A percentile compares a stretch with the other conserved stretches of the same genome.
These are phyloP conservation scores for Podiceps cristatus DNA, from an alignment of 2,113 vertebrate genomes.

Conservation along the genomic window DNA sequence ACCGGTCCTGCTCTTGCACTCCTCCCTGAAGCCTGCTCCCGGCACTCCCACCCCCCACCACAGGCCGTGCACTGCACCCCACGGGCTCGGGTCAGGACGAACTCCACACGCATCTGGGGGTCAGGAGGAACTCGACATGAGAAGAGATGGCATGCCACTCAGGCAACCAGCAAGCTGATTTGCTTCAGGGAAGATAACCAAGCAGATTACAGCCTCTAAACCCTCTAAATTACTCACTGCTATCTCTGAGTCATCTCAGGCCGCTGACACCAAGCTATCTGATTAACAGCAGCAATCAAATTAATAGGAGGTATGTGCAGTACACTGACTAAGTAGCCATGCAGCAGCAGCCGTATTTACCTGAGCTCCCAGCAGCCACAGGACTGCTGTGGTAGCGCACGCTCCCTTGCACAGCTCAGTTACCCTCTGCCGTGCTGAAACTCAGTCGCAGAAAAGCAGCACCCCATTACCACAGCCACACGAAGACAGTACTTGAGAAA, in stretches of 20 bases:
- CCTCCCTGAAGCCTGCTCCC: background rate
- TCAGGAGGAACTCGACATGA: background rate
- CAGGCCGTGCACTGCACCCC: rapidly evolving
- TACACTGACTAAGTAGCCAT: rapidly evolving
- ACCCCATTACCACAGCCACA: rapidly evolving
- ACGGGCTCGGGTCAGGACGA: background rate
- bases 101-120: no score
- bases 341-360: background rate
- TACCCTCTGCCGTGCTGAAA: background rate
- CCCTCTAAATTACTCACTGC: background rate
- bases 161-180: rapidly evolving
- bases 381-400: rapidly evolving
- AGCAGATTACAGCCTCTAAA: background rate
- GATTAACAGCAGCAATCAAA: background rate
- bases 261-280: background rate
- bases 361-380: background rate
- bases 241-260: background rate
- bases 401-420: rapidly evolving
- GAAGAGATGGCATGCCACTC: background rate
- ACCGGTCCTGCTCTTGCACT: background rate
- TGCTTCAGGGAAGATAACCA: background rate
- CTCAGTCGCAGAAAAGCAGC: rapidly evolving
- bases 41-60: background rate
- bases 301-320: background rate
- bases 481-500: rapidly evolving